A percentile compares a stretch with the other conserved stretches of the same genome.
These are phyloP conservation scores for Benitochromis conjunctus DNA, from an alignment of 2,113 vertebrate species.

Conservation along the genomic window DNA sequence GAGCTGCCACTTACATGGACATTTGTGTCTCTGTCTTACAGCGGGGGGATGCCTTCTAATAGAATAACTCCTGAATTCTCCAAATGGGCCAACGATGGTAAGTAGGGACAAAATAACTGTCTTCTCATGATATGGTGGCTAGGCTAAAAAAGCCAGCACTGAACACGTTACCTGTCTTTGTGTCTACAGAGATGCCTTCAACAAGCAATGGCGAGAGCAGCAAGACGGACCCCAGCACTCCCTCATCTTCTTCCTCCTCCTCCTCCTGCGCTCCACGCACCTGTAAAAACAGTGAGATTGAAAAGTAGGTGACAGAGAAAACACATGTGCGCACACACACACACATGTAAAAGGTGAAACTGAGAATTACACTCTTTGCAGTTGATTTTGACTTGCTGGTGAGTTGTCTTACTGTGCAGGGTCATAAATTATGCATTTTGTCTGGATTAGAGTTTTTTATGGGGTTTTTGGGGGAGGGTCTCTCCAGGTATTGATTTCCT, in stretches of 20 bases:
- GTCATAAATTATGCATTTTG: slow-evolving; percentile 66
- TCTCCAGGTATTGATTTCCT: slow-evolving; percentile 51
- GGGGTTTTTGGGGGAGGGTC: slow-evolving; percentile 22
- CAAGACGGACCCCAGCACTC: slow-evolving; percentile 84
- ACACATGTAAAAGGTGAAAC: background rate
- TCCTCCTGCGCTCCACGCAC: slow-evolving; percentile 83
- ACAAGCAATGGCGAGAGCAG: slow-evolving; percentile 97
- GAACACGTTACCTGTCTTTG: background rate
- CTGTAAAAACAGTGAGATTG: slow-evolving; percentile 99
- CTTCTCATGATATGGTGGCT: background rate
- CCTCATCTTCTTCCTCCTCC: slow-evolving; percentile 63
- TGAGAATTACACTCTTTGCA: background rate
- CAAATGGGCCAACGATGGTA: slow-evolving; percentile 96
- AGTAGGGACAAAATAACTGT: slow-evolving; percentile 45
- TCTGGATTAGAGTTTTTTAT: background rate
- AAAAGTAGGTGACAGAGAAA: slow-evolving; percentile 83
- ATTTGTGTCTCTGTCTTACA: slow-evolving; percentile 49
- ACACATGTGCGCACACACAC: background rate
- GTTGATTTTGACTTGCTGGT: slow-evolving; percentile 15
- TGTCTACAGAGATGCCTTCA: slow-evolving; percentile 90
- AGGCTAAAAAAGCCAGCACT: background rate
- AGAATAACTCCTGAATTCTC: slow-evolving; percentile 98
- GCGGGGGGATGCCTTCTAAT: slow-evolving; percentile 93
- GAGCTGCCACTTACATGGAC: background rate
- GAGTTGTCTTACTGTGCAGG: slow-evolving; percentile 31